Evolutionary conservation across 2,888 invertebrate genomes (phyloP), one percentile per base, ranked within the genome.

Genomic region (Steinernema hermaphroditum): DNA sequence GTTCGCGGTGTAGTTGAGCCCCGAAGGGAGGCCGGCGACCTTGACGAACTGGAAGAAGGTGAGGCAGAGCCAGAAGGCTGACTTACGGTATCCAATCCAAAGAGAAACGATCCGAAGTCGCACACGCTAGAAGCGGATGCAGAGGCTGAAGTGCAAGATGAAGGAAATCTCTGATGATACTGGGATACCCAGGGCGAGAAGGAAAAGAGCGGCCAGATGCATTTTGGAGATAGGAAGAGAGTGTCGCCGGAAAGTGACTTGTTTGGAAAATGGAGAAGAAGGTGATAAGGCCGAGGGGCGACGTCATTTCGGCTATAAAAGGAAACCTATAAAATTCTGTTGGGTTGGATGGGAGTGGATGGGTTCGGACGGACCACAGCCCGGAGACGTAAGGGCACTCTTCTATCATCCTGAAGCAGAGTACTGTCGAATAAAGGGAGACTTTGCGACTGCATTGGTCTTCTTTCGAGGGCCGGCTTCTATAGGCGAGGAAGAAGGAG

Each of bases 301-400:
- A n/a, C 43, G 43, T 8, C 43, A 43, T 43, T 8, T 43, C 19
- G 46, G 2, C 14, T 14, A 2, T 46, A 46, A 46, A 46, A 46
- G n/a, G n/a, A n/a, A n/a, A 46, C 46, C 46, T 19, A 46, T 46
- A n/a, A 46, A 46, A 46, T 46, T 46, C 19, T 46, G 46, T n/a
- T 4, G 16, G 46, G 16, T 46, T 46, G 8, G 41, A 14, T 41
- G n/a, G n/a, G n/a, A n/a, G n/a, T n/a, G n/a, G n/a, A n/a, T n/a
- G n/a, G n/a, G n/a, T n/a, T n/a, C n/a, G n/a, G n/a, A n/a, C n/a
- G n/a, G n/a, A n/a, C n/a, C n/a, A n/a, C n/a, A n/a, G n/a, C n/a
- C n/a, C n/a, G n/a, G n/a, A n/a, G n/a, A n/a, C n/a, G n/a, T n/a
- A n/a, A n/a, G n/a, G n/a, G n/a, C n/a, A n/a, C n/a, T n/a, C n/a